Conservation (phyloP, 64 coral and sea anemone genomes). For the Anthopleura sola region DNA sequence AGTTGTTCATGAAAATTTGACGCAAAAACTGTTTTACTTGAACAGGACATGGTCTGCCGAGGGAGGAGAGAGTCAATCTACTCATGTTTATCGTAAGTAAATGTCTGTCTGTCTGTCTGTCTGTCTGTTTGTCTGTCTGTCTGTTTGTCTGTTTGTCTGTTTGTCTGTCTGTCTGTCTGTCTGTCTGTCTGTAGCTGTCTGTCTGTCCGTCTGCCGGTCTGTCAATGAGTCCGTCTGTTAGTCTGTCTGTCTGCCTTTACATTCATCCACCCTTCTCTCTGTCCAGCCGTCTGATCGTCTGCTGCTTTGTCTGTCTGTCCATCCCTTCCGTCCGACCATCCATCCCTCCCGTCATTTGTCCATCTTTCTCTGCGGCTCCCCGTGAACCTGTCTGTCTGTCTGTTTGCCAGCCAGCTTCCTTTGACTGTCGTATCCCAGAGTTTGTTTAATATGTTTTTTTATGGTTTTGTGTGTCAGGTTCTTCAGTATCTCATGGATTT, state of each 20-base stretch:
- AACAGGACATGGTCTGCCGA: constrained; percentile 53
- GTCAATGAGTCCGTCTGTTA: not conserved
- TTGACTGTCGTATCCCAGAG: not conserved
- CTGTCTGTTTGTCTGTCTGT: not conserved
- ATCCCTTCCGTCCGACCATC: too few species aligned
- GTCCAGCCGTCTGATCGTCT: too few species aligned
- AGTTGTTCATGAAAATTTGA: not conserved
- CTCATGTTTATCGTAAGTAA: constrained; percentile 85
- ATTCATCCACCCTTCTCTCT: too few species aligned
- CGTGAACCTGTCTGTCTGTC: not conserved
- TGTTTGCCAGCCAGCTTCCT: not conserved
- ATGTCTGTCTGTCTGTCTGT: too few species aligned
- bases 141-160: not conserved
- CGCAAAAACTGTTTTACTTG: not conserved
- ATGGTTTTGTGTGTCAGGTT: constrained; percentile 40
- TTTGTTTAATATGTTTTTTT: not conserved
- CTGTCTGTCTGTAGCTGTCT: not conserved
- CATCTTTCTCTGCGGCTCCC: not conserved
- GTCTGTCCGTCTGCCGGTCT: not conserved
- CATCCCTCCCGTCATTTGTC: too few species aligned
- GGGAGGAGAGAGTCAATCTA: constrained; percentile 53
- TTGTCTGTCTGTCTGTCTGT: not conserved
- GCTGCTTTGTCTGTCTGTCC: too few species aligned
- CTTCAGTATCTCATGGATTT: constrained; percentile 91
- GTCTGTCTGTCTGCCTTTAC: not conserved